Evolutionary conservation across 30 jellyfish, hydroid and myxozoan genomes (phyloP), one percentile per base, ranked within the genome.

Genomic region (Cassiopea xamachana): DNA sequence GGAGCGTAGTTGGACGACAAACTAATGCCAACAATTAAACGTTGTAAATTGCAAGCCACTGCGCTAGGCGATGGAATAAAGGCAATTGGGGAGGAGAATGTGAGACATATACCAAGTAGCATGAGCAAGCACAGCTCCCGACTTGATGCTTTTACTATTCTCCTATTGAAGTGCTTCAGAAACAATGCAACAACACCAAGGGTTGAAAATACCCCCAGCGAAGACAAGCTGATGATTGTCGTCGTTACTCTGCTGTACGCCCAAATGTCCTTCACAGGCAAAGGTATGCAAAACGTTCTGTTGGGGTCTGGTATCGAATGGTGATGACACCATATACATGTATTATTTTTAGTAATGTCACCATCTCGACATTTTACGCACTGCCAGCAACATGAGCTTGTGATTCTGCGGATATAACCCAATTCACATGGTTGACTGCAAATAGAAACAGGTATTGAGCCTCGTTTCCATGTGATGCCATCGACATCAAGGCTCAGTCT

Each of bases 81-180:
- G 1, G 81, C 69, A 27, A 96, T 6, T 12, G 98, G 97, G 60
- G 96, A 88, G 86, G 77, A 45, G 91, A 69, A 92, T 60, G 86
- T 73, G 44, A 90, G 60, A 6, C 90, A 60, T 49, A 96, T 87
- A 58, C 99, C 99, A 77, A 85, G 3, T 71, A 96, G 91, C 64
- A 92, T 89, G 60, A 80, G 88, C 84, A 92, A 64, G 92, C 99
- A 92, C 16, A 96, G 84, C 51, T 96, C 98, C 73, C 99, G 81
- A 51, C 99, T 96, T 46, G 97, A 96, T 12, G 97, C 94, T 49
- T 80, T 87, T 17, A 96, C 96, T 48, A 89, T 18, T 27, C 98
- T 82, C 82, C 58, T 48, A 10, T 89, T 71, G 92, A 82, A 81
- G 88, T 96, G 58, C 86, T 87, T 86, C n/a, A 92, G 69, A 55